These are phyloP conservation scores for Cotesia congregata DNA, from an alignment of 2,888 invertebrate genomes.

Conservation along the genomic window DNA sequence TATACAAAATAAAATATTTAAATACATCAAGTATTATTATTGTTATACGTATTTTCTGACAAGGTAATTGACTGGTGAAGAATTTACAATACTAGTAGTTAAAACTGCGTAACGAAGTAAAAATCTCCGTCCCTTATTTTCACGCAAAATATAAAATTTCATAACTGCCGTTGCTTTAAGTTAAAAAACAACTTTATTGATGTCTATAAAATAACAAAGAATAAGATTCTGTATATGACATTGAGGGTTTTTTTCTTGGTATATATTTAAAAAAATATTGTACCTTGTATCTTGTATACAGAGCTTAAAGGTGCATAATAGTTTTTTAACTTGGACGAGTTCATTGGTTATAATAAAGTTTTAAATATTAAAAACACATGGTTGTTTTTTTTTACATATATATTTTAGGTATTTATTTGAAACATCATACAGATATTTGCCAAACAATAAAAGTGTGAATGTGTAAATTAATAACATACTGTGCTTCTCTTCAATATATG, in stretches of 20 bases:
- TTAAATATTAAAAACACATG: neutral
- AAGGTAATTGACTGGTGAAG: neutral
- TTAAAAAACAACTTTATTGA: neutral
- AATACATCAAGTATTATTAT: too few species aligned
- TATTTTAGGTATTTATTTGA: too few species aligned
- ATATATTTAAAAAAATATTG: neutral
- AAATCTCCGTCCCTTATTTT: neutral
- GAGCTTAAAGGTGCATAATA: too few species aligned
- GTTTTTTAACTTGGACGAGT: too few species aligned
- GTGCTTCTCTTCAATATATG: slow-evolving; percentile 23
- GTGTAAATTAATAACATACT: slow-evolving; percentile 2
- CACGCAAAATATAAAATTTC: neutral
- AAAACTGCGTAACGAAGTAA: neutral
- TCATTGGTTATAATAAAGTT: neutral
- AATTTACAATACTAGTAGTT: neutral
- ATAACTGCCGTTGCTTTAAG: neutral
- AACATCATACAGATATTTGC: neutral
- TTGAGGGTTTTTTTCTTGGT: neutral
- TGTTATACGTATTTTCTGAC: neutral
- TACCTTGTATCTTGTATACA: neutral
- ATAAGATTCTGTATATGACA: neutral
- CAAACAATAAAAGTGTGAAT: neutral
- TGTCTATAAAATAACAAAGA: neutral
- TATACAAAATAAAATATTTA: neutral
- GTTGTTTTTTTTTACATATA: neutral